Base-by-base conservation (phyloP, 2,113 vertebrate genomes). In the Eublepharis macularius region DNA sequence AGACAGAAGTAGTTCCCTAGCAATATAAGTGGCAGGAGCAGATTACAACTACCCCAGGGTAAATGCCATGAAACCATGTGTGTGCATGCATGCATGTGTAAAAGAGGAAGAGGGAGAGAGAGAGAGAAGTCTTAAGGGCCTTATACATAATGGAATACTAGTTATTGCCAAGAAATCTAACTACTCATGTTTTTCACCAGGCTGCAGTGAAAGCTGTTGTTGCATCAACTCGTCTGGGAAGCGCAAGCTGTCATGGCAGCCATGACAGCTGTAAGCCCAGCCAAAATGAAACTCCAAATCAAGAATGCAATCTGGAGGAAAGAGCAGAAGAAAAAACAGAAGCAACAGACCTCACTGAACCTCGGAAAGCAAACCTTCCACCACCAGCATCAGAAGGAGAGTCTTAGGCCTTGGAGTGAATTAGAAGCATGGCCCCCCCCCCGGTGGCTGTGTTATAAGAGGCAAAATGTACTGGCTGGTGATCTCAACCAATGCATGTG, bases 161-260 rank as follows among this genome's bases (percentile, higher is more conserved):
- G 86, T 87, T 81, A 17, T 92, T 79, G 13, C 41, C 9, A 36
- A 51, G 43, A 19, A 79, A 72, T 60, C 32, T 36, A 69, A 82
- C 24, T 24, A 14, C 26, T n/a, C 89, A 65, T 89, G 77, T 75
- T 75, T 72, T 69, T 78, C 76, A 47, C 26, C 91, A 98, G 98
- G 98, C 97, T 32, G 97, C 97, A 1, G 97, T 98, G 78, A 98
- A 98, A 94, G 98, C 97, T 2, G 97, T 98, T 80, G 98, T 98
- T 90, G 98, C 98, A 26, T 98, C 97, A 11, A 96, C 97, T 1
- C 96, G 97, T 9, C 90, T 98, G 1, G 98, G 97, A 77, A 97
- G 97, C 0, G 96, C 97, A 76, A 89, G 97, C 39, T 81, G 95
- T 84, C 97, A 98, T 39, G 88, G 95, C 2, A 0, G 86, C 4